phyloP scores from a whole-genome alignment of 2,113 vertebrate genomes.

The Merops nubicus region DNA sequence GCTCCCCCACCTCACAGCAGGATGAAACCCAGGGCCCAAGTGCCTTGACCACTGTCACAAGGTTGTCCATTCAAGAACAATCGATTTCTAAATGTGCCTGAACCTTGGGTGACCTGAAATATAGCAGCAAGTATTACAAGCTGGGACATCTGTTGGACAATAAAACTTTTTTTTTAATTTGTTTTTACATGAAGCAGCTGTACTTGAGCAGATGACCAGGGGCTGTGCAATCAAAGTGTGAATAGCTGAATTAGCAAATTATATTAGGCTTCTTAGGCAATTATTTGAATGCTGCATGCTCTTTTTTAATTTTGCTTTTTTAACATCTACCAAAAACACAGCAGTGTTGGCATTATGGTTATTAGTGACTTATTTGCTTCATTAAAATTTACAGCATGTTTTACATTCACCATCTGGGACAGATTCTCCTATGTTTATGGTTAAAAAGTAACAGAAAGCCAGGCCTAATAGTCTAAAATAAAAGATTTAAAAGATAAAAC shows the following conservation, averaged over 20 bases:
- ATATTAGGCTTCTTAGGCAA: slow-evolving; percentile 67
- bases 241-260: slow-evolving; percentile 79
- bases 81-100: slow-evolving; percentile 56
- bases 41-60: neutral
- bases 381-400: slow-evolving; percentile 79
- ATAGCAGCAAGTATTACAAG: slow-evolving; percentile 58
- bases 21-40: neutral
- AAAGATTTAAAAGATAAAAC: slow-evolving; percentile 49
- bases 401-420: slow-evolving; percentile 75
- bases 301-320: slow-evolving; percentile 76
- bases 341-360: slow-evolving; percentile 62
- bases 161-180: slow-evolving; percentile 68
- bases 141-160: slow-evolving; percentile 78
- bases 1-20: neutral
- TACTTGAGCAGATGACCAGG: slow-evolving; percentile 75
- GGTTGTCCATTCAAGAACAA: slow-evolving; percentile 7
- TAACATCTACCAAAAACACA: slow-evolving; percentile 70
- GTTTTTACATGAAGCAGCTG: slow-evolving; percentile 76
- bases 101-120: slow-evolving; percentile 76
- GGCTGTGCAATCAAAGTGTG: slow-evolving; percentile 75
- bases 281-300: slow-evolving; percentile 75
- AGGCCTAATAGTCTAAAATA: slow-evolving; percentile 40
- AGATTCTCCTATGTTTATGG: slow-evolving; percentile 50
- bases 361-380: slow-evolving; percentile 79
- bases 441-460: slow-evolving; percentile 71